Base-by-base conservation (phyloP, 1,140 invertebrate genomes). In the Calliphora vicina region DNA sequence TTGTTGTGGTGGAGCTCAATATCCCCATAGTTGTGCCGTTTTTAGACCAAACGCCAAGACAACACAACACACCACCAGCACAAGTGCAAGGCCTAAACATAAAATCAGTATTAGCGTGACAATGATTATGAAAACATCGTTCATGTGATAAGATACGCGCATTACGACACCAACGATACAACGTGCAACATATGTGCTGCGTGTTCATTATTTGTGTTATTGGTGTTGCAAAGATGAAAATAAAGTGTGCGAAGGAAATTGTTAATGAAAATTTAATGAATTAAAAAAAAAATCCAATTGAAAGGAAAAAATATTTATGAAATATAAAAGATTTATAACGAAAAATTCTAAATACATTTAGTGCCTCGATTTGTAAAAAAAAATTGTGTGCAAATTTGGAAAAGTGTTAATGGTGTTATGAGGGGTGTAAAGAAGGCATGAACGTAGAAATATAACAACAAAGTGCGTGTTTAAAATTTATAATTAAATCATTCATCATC, bases 61-160 rank as follows among this genome's bases (percentile, higher is more conserved):
- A 23, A 67, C 61, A n/a, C 50, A 57, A 17, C n/a, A 57, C 50
- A 57, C 50, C 50, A 57, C n/a, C n/a, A 67, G 74, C 35, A 78
- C 74, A 78, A 78, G 74, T 78, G 74, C 74, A 78, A 78, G 74
- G 74, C 74, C 74, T 43, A 43, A 50, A 23, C n/a, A 25, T 78
- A 23, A 43, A 78, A 78, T 78, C 35, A 78, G 74, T 78, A 45
- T 20, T 43, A 78, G 74, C 35, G 74, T 78, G 35, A 78, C 29
- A 78, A 45, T 78, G 74, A 78, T 78, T 78, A 42, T 43, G 74
- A 78, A 78, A 45, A 43, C 42, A 78, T 20, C 74, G 35, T 78
- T 23, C 17, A 45, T 43, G 8, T 43, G n/a, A 20, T 35, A 76
- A 78, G 20, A 78, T 13, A 43, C 42, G 35, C 74, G 74, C 74